Evolutionary conservation across 2,888 invertebrate genomes (phyloP), one percentile per base, ranked within the genome.

Genomic region (Tetragonisca angustula): DNA sequence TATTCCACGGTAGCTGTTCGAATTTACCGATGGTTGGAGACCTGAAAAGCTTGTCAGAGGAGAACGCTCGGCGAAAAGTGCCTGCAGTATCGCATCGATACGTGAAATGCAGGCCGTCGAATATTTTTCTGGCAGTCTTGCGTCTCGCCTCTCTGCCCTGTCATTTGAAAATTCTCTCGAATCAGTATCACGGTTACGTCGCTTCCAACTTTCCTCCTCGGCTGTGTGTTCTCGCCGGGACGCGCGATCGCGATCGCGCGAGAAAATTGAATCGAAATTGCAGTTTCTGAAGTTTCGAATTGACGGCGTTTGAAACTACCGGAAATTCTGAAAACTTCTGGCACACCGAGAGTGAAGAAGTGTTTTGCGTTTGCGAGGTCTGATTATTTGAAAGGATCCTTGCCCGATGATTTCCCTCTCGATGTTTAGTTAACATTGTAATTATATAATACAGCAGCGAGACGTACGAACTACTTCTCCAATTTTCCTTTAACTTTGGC

Each of bases 11-110:
- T 52, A 21, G 49, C 32, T 56, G 56, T 70, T 27, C 43, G 32
- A 21, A 43, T 43, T 43, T 43, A 6, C 9, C 43, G 43, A 43
- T 43, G 43, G 43, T 43, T 43, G 43, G 43, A 70, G 27, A 61
- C n/a, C 36, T 62, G 70, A 32, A 56, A 65, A 69, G 56, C 70
- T 75, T 70, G 65, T 76, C 70, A 80, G 75, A 75, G 79, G 43
- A n/a, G 56, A 59, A 65, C 32, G 79, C 32, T 32, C 69, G 70
- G 32, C 21, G 70, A 72, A 65, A 79, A 75, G 32, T 70, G 52
- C 11, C 56, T 50, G 56, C 68, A 62, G 62, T 19, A 19, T 21
- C 24, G 52, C 59, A 69, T 69, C 54, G 62, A 56, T 32, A 67
- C 2, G 50, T 4, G 59, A 24, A 73, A 73, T 68, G 59, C 76